Evolutionary conservation across 2,888 invertebrate species (phyloP).

Genomic region (Scaeva pyrastri): DNA sequence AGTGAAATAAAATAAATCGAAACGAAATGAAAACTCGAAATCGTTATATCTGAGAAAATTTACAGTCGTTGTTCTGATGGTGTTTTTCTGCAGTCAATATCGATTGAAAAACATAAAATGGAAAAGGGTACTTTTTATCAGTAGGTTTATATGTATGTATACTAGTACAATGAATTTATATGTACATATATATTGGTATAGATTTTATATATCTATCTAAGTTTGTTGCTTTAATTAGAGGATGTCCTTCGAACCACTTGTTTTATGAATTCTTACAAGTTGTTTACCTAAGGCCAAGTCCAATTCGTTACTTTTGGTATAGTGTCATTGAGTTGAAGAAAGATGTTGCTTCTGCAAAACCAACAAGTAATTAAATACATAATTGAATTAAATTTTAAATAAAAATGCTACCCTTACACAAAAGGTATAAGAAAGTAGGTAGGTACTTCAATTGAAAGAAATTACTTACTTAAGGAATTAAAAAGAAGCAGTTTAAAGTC

Average conservation of each 20-base stretch:
- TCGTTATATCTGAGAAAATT: conserved; percentile 26
- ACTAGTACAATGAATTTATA: not conserved
- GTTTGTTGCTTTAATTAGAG: conserved; percentile 55
- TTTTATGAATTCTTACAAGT: conserved; percentile 46
- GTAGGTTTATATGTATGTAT: not conserved
- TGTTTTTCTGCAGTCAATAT: conserved; percentile 47
- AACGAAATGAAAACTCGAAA: conserved; percentile 27
- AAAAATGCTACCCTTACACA: too few relatives aligned
- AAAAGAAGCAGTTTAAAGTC: too few relatives aligned
- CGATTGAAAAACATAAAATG: conserved; percentile 38
- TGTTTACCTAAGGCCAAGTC: conserved; percentile 16
- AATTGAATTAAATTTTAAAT: conserved; percentile 30
- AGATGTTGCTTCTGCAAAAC: not conserved
- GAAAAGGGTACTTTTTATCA: not conserved
- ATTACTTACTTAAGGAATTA: too few relatives aligned
- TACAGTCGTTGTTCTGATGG: conserved; percentile 24
- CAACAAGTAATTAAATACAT: conserved; percentile 8
- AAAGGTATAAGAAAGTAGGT: too few relatives aligned
- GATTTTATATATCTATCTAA: conserved; percentile 7
- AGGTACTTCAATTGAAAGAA: too few relatives aligned
- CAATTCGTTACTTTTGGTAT: conserved; percentile 4
- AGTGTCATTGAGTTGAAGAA: not conserved
- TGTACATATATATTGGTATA: not conserved
- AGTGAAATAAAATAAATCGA: too few relatives aligned
- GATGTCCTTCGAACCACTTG: conserved; percentile 57